phyloP scores from a whole-genome alignment of 2,113 vertebrate genomes.

The Pampusana beccarii region DNA sequence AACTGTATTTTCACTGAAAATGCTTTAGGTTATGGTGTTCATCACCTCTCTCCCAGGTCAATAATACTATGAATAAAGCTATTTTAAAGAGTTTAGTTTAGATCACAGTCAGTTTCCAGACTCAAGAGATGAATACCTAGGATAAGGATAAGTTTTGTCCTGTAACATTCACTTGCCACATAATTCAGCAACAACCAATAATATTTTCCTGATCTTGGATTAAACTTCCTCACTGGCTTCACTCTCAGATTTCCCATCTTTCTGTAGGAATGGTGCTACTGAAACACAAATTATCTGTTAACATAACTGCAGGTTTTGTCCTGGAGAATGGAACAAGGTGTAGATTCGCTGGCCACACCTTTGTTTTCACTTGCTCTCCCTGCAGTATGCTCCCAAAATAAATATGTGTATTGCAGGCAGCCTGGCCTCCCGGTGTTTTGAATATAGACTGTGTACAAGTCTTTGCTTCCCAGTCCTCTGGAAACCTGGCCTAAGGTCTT shows the following conservation, averaged over 20 bases:
- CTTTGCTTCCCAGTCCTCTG: background rate
- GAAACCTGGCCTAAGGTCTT: background rate
- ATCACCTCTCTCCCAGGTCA: background rate
- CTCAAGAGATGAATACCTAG: background rate
- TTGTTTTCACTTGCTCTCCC: background rate
- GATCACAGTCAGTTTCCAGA: background rate
- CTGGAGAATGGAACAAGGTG: background rate
- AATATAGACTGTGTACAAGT: background rate
- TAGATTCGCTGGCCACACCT: background rate
- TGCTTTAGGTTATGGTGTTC: background rate
- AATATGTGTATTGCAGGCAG: background rate
- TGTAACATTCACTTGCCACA: background rate
- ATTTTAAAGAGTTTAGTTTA: background rate
- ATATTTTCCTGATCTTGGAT: background rate
- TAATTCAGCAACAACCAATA: background rate
- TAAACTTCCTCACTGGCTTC: background rate
- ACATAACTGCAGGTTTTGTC: background rate
- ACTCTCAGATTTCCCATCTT: background rate
- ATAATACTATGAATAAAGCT: background rate
- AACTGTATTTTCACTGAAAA: background rate
- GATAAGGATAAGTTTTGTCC: background rate
- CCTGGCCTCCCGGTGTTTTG: background rate
- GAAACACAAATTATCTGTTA: background rate
- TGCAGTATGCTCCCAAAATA: rapidly evolving
- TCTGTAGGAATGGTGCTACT: background rate